Percentiles rank a stretch among this genome's conserved stretches.
Evolutionary conservation across 2,797 vertebrate species (phyloP).

Genomic region (Thaleichthys pacificus): DNA sequence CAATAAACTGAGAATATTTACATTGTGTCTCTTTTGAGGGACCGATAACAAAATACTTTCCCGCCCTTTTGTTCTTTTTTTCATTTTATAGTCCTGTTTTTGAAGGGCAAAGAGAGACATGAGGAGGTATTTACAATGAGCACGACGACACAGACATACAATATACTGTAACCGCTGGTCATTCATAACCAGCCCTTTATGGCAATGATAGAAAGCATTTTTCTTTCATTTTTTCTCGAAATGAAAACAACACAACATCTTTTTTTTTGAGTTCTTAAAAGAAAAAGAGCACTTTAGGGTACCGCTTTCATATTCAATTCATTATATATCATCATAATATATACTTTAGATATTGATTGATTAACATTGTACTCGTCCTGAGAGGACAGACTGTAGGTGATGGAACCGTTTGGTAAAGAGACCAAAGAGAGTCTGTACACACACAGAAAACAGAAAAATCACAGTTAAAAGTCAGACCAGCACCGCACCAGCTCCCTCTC

Average conservation of each 20-base stretch:
- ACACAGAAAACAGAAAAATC: slow-evolving; percentile 64
- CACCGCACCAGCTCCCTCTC: slow-evolving; percentile 10
- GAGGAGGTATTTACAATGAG: slow-evolving; percentile 79
- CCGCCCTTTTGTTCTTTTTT: slow-evolving; percentile 53
- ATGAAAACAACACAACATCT: slow-evolving; percentile 42
- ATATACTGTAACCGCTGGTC: slow-evolving; percentile 63
- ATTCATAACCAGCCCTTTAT: slow-evolving; percentile 79
- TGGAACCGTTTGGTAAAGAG: slow-evolving; percentile 50
- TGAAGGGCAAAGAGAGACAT: slow-evolving; percentile 70
- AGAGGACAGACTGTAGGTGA: slow-evolving; percentile 35
- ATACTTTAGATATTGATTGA: slow-evolving; percentile 50
- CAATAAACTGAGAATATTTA: slow-evolving; percentile 81
- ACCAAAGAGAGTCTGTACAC: slow-evolving; percentile 63
- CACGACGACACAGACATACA: slow-evolving; percentile 80
- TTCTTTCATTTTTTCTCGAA: neutral
- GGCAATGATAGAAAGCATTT: slow-evolving; percentile 58
- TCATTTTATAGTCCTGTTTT: slow-evolving; percentile 59
- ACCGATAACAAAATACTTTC: slow-evolving; percentile 86
- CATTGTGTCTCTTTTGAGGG: slow-evolving; percentile 77
- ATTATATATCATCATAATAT: slow-evolving; percentile 18
- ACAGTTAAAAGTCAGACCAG: slow-evolving; percentile 42
- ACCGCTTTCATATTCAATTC: slow-evolving; percentile 33
- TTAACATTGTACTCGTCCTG: slow-evolving; percentile 38
- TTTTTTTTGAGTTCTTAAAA: slow-evolving; percentile 42
- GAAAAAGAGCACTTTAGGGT: slow-evolving; percentile 53